These are phyloP conservation scores for Tetragonula carbonaria DNA, from an alignment of 2,888 invertebrate species.

Conservation along the genomic window DNA sequence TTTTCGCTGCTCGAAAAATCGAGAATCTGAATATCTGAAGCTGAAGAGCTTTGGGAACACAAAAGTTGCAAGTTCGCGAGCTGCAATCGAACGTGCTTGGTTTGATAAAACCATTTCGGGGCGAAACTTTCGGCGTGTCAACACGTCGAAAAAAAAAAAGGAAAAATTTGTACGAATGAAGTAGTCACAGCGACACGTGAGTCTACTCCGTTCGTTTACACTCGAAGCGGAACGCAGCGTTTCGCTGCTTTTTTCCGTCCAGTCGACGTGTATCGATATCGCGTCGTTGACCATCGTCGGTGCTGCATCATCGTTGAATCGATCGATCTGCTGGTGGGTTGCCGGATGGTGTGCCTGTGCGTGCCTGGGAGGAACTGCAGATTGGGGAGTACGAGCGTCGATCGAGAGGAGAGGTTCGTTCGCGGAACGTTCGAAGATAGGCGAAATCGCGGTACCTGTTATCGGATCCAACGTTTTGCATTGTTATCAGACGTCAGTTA, in stretches of 20 bases:
- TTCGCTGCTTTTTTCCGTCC: constrained; percentile 25
- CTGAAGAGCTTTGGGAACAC: too few species aligned
- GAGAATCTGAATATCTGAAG: too few species aligned
- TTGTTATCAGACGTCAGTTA: constrained; percentile 59
- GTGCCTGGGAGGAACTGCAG: constrained; percentile 41
- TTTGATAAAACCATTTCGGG: too few species aligned
- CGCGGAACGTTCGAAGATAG: constrained; percentile 63
- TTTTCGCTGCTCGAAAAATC: too few species aligned
- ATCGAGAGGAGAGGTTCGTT: constrained; percentile 27
- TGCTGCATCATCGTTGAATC: constrained; percentile 5
- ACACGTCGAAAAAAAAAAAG: too few species aligned
- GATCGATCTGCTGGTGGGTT: constrained; percentile 34
- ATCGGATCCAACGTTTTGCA: constrained; percentile 57
- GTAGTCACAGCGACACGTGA: constrained; percentile 15
- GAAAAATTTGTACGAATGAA: background rate
- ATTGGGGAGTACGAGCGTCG: constrained; percentile 50
- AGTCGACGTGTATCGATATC: constrained; percentile 50
- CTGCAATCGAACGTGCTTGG: too few species aligned
- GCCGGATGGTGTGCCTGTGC: constrained; percentile 13
- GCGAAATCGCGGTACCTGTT: constrained; percentile 60
- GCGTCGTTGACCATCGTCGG: background rate
- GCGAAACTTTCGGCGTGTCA: too few species aligned
- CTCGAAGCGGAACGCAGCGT: constrained; percentile 11
- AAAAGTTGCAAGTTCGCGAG: too few species aligned
- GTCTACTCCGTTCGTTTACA: constrained; percentile 33